Conservation (phyloP, 2,888 invertebrate genomes). For the Lepidochrysops patricia region DNA sequence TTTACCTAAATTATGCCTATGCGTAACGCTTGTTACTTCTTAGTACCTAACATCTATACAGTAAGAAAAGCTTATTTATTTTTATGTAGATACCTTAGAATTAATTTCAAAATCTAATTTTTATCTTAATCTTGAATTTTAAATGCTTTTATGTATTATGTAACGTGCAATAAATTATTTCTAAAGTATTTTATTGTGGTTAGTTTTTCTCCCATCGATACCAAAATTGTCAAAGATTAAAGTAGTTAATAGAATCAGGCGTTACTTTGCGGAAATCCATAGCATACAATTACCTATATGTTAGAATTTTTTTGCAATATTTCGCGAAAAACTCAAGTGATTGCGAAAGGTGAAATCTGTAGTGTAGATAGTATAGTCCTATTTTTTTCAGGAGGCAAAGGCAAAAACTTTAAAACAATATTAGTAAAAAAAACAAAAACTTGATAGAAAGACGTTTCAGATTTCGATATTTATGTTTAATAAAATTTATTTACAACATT, state of each 20-base stretch:
- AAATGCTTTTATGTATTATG: constrained; percentile 2
- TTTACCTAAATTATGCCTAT: not conserved
- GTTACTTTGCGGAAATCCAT: not conserved
- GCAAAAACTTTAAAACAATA: not conserved
- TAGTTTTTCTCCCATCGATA: constrained; percentile 17
- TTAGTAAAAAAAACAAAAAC: not conserved
- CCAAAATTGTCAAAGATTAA: not conserved
- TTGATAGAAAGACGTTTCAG: constrained; percentile 30
- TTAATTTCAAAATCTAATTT: no score
- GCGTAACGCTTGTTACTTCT: not conserved
- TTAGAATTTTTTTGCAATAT: no score
- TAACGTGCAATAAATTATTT: constrained; percentile 49
- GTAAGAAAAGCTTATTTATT: not conserved
- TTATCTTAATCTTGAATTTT: not conserved
- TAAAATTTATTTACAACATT: constrained; percentile 56
- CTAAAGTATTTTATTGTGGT: constrained; percentile 27
- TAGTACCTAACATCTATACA: not conserved
- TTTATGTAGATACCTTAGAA: not conserved
- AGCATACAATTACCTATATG: no score
- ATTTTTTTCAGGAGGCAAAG: not conserved
- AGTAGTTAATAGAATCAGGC: not conserved
- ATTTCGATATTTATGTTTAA: constrained; percentile 31
- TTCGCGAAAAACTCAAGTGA: no score
- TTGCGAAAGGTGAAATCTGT: no score
- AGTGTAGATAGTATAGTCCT: not conserved